Base-by-base conservation (phyloP, 2,797 vertebrate genomes). In the Darevskia mixta region DNA sequence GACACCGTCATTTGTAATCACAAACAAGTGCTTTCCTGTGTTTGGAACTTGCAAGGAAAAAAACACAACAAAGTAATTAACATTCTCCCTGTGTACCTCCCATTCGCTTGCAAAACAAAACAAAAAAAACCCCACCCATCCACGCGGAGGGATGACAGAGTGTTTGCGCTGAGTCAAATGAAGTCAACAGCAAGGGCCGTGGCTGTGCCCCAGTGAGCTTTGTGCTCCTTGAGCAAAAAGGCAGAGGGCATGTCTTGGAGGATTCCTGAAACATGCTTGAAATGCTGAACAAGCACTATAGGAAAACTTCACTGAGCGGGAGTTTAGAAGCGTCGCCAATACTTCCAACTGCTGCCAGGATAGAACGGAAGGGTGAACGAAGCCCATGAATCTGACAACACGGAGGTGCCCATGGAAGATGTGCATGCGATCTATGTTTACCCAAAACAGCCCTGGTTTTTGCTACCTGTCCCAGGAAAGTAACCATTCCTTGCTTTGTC, bases 151-250 rank as follows among this genome's bases (percentile, higher is more conserved):
- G 29, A 27, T 32, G 58, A 69, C 66, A 66, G 11, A 25, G 15
- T 64, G 41, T 49, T 88, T 85, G 38, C 76, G 88, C 88, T 85
- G 78, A 89, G 69, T 75, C 88, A 75, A 76, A 10, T 10, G 43
- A 85, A 89, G 32, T 38, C 35, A 32, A 32, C 71, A 85, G 61
- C 4, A 6, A 58, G 55, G n/a, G 83, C 41, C 29, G 0, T 20
- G 71, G 32, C n/a, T 58, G 9, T 79, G 76, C 55, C 69, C 76
- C 43, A 43, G 78, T 23, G 27, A 76, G 32, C 41, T 80, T 25
- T 66, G 35, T 85, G 55, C 23, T 73, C 20, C 69, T 35, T 69
- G 41, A 49, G 79, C 61, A 67, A 85, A 73, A 75, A 38, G 41
- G 75, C 58, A 69, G 49, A 81, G 79, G 79, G 71, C 86, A 55